Evolutionary conservation across 1,140 invertebrate species (phyloP), one percentile per base, ranked within the genome.

Genomic region (Lasaia peninsularis): DNA sequence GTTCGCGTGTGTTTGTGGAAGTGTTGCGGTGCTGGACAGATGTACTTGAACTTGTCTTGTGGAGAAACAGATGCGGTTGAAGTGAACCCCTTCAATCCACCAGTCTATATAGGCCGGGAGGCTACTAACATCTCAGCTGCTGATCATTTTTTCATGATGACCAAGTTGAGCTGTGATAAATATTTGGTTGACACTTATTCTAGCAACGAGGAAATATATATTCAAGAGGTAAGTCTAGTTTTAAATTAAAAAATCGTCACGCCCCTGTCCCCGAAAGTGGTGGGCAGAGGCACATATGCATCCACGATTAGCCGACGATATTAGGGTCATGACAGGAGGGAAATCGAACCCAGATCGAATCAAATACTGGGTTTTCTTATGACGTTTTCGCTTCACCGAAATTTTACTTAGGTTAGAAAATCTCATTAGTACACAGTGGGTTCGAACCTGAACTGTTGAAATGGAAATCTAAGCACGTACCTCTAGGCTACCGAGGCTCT

Each of bases 1-100:
- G 71, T 61, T 16, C 69, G 78, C 2, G 44, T 60, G 1, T 86
- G 84, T 49, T n/a, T 87, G 8, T 82, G 78, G 73, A 82, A 79
- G 57, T 87, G 80, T 52, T 87, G 84, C 33, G 63, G 58, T 0
- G 28, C 18, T 1, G 71, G 68, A 0, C 61, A 74, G 52, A 69
- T 68, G 32, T 77, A 64, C 40, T 32, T 66, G 8, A 73, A 75
- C 20, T 66, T 62, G 12, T 58, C 60, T 1, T 85, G 84, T 52
- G 18, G 32, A 12, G 52, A 65, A 2, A 65, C 67, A 7, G 56
- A 69, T 34, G 35, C 57, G n/a, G 24, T 31, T 14, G 73, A 67
- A 57, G 71, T 74, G 18, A 73, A 80, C 37, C 74, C 79, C 1
- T 87, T 87, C 52, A 79, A 62, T 16, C 84, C 84, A 3, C 52